These are phyloP conservation scores for Sebastes reedi DNA, from an alignment of 2,797 vertebrate species.

Conservation along the genomic window DNA sequence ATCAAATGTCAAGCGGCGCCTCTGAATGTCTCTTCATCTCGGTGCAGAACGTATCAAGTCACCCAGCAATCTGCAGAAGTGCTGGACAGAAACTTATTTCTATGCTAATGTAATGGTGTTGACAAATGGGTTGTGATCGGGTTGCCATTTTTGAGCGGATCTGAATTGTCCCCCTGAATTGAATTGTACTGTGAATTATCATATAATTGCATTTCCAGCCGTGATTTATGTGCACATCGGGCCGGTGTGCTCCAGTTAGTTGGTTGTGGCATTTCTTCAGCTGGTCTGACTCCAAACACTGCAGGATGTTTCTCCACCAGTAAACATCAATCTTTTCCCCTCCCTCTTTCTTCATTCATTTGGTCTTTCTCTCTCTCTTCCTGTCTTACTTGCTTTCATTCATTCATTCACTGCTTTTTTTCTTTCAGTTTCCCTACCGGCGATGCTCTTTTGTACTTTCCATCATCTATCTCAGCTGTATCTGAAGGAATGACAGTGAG, in stretches of 20 bases:
- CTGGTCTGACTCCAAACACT: constrained; percentile 45
- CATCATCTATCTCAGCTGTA: constrained; percentile 41
- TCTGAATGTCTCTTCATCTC: constrained; percentile 48
- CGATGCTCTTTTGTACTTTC: constrained; percentile 34
- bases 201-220: constrained; percentile 78
- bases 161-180: constrained; percentile 72
- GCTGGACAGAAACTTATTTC: constrained; percentile 79
- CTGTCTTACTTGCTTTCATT: constrained; percentile 21
- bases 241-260: constrained; percentile 58
- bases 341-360: constrained; percentile 9
- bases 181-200: constrained; percentile 80
- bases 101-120: constrained; percentile 86
- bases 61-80: constrained; percentile 51
- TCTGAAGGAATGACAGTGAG: constrained; percentile 47
- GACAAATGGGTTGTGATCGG: constrained; percentile 77
- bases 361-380: constrained; percentile 8
- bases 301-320: constrained; percentile 66
- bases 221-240: constrained; percentile 72
- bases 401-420: constrained; percentile 20
- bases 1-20: constrained; percentile 62
- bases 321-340: constrained; percentile 54
- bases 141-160: constrained; percentile 72
- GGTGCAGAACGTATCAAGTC: constrained; percentile 49
- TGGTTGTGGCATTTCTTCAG: constrained; percentile 45
- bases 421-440: constrained; percentile 24